Evolutionary conservation across 1,140 invertebrate species (phyloP).

Genomic region (Ostrea denselamellosa): DNA sequence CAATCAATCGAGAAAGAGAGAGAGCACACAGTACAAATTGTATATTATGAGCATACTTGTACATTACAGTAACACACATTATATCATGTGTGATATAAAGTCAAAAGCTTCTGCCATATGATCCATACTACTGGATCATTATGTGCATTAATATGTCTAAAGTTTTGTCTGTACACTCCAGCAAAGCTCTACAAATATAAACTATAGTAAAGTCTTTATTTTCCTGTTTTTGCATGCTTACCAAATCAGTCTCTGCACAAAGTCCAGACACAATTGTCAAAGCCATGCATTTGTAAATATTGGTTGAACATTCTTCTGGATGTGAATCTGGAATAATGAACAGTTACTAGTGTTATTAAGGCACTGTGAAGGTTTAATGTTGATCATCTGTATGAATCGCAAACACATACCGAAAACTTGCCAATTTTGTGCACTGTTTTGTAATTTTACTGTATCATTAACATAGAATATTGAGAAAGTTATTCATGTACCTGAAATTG

Average conservation of each 20-base stretch:
- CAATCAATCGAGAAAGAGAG: no score
- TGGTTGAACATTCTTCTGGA: conserved; percentile 15
- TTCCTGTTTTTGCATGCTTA: not conserved
- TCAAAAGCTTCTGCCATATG: not conserved
- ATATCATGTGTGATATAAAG: not conserved
- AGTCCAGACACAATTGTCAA: conserved; percentile 8
- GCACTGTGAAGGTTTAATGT: no score
- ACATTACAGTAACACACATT: no score
- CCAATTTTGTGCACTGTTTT: no score
- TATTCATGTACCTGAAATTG: no score
- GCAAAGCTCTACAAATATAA: not conserved
- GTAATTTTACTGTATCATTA: no score
- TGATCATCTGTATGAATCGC: no score
- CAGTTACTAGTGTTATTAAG: not conserved
- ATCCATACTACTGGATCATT: not conserved
- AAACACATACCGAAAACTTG: no score
- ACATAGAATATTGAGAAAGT: no score
- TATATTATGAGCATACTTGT: no score
- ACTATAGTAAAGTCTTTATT: not conserved
- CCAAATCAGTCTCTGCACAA: conserved; percentile 3
- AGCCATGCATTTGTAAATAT: conserved; percentile 19
- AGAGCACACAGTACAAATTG: no score
- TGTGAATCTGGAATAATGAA: conserved; percentile 12
- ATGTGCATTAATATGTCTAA: not conserved
- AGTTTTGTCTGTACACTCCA: not conserved